Percentiles rank a stretch among this genome's conserved stretches.
These are phyloP conservation scores for Eremophila alpestris DNA, from an alignment of 2,797 vertebrate species.

Conservation along the genomic window DNA sequence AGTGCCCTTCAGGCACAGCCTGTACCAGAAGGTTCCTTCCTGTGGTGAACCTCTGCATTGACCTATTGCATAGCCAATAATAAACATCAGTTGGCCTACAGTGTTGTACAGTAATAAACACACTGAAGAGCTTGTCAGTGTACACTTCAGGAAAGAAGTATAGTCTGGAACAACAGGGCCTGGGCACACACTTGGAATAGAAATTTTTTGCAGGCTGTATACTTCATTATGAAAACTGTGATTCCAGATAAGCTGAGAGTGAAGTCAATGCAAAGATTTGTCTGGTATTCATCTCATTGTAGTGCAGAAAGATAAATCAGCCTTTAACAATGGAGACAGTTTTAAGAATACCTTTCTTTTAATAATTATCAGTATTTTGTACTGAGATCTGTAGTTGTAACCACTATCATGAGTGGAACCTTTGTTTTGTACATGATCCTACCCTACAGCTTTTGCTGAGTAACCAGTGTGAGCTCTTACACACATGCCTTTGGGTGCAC, in stretches of 20 bases:
- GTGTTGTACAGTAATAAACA: neutral
- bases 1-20: neutral
- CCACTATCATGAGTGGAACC: neutral
- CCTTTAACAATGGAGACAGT: neutral
- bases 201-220: neutral
- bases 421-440: neutral
- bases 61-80: neutral
- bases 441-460: neutral
- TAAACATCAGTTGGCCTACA: neutral
- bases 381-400: neutral
- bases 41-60: neutral
- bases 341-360: neutral
- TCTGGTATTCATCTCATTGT: neutral
- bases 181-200: neutral
- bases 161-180: conserved; percentile 7
- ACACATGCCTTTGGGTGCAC: neutral
- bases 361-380: neutral
- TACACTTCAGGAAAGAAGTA: neutral
- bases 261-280: neutral
- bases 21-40: neutral
- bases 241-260: neutral
- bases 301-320: neutral
- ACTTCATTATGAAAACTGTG: neutral
- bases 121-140: conserved; percentile 3
- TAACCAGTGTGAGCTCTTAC: neutral